These are phyloP conservation scores for Nematostella vectensis DNA, from an alignment of 92 coral and sea anemone genomes.

Conservation along the genomic window DNA sequence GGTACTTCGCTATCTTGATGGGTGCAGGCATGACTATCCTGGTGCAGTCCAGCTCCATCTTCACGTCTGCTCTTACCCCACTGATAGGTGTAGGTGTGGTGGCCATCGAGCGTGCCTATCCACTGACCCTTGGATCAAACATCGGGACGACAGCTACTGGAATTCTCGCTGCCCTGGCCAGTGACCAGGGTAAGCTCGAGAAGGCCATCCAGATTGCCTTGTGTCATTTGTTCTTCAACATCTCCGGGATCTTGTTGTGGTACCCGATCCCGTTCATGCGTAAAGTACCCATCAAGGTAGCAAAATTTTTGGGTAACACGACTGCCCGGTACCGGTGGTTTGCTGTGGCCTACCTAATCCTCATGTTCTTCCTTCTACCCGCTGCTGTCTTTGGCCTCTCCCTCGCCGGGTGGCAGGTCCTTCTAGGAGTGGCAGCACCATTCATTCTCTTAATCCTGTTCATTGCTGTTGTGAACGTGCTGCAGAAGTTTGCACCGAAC, in stretches of 20 bases:
- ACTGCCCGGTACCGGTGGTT: slow-evolving; percentile 52
- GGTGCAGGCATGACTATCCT: slow-evolving; percentile 90
- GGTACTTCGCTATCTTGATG: slow-evolving; percentile 66
- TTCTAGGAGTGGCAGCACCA: slow-evolving; percentile 58
- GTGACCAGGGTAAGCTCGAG: slow-evolving; percentile 43
- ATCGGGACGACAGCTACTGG: slow-evolving; percentile 82
- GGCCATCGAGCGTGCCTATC: slow-evolving; percentile 60
- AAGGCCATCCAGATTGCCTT: slow-evolving; percentile 66
- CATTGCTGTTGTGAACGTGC: slow-evolving; percentile 42
- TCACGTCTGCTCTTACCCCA: too few species aligned
- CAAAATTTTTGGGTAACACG: slow-evolving; percentile 66
- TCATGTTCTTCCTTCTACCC: neutral
- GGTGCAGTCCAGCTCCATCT: too few species aligned
- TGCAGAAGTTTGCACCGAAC: slow-evolving; percentile 55
- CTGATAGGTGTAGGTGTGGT: slow-evolving; percentile 78
- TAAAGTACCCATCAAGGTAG: slow-evolving; percentile 56
- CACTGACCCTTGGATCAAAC: slow-evolving; percentile 71
- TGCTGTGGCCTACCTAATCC: neutral
- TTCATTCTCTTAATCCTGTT: slow-evolving; percentile 43
- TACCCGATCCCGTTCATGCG: slow-evolving; percentile 70
- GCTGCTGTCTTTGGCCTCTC: slow-evolving; percentile 10
- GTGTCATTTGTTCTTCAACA: slow-evolving; percentile 72
- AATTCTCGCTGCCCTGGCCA: slow-evolving; percentile 66
- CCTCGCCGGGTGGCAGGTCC: slow-evolving; percentile 73
- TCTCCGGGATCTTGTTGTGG: slow-evolving; percentile 63